Percentiles rank a stretch among this genome's conserved stretches.
Evolutionary conservation across 2,113 vertebrate species (phyloP).

Genomic region (Stegastes partitus): DNA sequence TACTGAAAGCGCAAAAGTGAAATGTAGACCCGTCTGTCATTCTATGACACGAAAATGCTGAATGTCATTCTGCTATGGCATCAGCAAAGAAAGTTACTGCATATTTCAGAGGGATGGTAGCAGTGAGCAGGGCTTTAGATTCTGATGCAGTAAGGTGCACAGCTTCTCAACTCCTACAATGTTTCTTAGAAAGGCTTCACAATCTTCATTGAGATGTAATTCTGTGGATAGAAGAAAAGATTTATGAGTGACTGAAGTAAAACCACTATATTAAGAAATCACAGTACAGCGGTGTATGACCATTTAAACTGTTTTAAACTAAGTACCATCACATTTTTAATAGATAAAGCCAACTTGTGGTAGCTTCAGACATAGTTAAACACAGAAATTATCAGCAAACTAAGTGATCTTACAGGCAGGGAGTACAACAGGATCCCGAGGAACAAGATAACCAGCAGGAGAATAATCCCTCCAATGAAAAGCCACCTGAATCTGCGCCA

Average conservation of each 20-base stretch:
- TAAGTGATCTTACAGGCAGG: constrained; percentile 88
- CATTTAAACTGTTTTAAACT: background rate
- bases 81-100: constrained; percentile 4
- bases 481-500: constrained; percentile 96
- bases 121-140: constrained; percentile 15
- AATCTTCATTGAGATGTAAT: constrained; percentile 98
- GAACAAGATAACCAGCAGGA: constrained; percentile 91
- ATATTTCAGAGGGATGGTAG: constrained; percentile 18
- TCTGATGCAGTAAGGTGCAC: background rate
- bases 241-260: constrained; percentile 11
- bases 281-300: background rate
- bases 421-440: constrained; percentile 93
- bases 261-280: background rate
- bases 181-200: constrained; percentile 86
- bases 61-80: constrained; percentile 74
- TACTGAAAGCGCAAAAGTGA: constrained; percentile 28
- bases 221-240: constrained; percentile 74
- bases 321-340: background rate
- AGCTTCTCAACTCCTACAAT: background rate
- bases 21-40: constrained; percentile 74
- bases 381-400: background rate
- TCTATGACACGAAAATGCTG: constrained; percentile 83
- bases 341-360: background rate
- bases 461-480: constrained; percentile 88
- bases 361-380: background rate